These are phyloP conservation scores for Synanthedon tipuliformis DNA, from an alignment of 2,888 invertebrate species.

Conservation along the genomic window DNA sequence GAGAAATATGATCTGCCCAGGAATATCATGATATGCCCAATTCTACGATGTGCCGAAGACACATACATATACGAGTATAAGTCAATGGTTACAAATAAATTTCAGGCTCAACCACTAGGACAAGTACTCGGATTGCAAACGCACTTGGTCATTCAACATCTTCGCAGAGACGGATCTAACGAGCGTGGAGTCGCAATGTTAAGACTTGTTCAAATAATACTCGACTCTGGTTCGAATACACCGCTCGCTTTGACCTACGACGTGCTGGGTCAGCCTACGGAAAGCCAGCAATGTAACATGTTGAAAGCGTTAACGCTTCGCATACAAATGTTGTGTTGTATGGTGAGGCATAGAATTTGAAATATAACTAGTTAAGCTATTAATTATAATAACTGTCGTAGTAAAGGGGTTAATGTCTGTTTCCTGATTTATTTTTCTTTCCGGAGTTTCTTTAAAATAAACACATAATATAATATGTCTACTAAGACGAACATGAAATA, in stretches of 20 bases:
- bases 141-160: conserved; percentile 32
- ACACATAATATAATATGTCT: too few relatives aligned
- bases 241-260: conserved; percentile 37
- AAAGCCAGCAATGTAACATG: conserved; percentile 29
- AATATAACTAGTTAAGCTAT: not conserved
- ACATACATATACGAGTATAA: too few relatives aligned
- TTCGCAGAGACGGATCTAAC: conserved; percentile 35
- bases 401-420: too few relatives aligned
- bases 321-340: conserved; percentile 52
- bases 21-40: too few relatives aligned
- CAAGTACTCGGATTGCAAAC: conserved; percentile 41
- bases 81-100: not conserved
- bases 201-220: conserved; percentile 41
- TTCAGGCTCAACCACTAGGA: conserved; percentile 32
- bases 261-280: conserved; percentile 13
- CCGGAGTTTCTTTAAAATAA: too few relatives aligned
- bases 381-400: not conserved
- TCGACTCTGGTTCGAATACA: conserved; percentile 33
- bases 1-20: too few relatives aligned
- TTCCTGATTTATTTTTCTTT: too few relatives aligned
- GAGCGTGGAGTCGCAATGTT: conserved; percentile 40
- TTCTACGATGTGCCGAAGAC: too few relatives aligned
- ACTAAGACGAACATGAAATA: too few relatives aligned
- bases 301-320: conserved; percentile 53
- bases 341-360: conserved; percentile 26